Evolutionary conservation across 1,140 invertebrate species (phyloP).

Genomic region (Leptopilina clavipes): DNA sequence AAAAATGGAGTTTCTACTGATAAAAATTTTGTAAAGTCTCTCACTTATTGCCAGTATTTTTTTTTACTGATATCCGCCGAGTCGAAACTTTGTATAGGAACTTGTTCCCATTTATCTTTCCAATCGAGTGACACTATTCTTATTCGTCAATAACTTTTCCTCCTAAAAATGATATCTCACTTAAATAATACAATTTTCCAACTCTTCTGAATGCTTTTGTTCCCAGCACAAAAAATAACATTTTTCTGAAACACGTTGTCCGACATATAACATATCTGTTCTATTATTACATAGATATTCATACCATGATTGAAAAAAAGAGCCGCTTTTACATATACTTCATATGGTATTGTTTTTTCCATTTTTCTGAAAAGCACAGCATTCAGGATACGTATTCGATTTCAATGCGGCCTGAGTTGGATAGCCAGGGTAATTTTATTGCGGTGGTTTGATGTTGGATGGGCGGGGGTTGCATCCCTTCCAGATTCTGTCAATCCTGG

Average conservation of each 20-base stretch:
- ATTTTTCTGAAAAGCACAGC: neutral
- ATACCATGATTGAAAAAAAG: no score
- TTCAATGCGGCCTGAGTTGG: constrained; percentile 25
- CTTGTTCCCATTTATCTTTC: no score
- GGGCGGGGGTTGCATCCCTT: constrained; percentile 30
- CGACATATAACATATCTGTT: neutral
- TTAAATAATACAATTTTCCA: neutral
- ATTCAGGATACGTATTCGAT: constrained; percentile 26
- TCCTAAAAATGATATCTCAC: no score
- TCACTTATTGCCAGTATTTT: no score
- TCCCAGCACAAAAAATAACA: neutral
- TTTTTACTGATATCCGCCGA: no score
- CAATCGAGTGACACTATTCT: no score
- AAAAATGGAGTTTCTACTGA: no score
- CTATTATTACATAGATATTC: no score
- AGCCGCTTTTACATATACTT: neutral
- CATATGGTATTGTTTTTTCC: neutral
- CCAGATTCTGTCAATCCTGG: constrained; percentile 56
- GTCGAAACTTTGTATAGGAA: no score
- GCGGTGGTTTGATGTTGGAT: constrained; percentile 11
- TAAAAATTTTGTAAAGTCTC: no score
- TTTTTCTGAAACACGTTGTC: constrained; percentile 1
- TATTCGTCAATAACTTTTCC: no score
- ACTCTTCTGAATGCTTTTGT: constrained; percentile 1
- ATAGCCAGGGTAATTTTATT: constrained; percentile 31